Evolutionary conservation across 2,797 vertebrate genomes (phyloP), one percentile per base, ranked within the genome.

Genomic region (Channa striata): DNA sequence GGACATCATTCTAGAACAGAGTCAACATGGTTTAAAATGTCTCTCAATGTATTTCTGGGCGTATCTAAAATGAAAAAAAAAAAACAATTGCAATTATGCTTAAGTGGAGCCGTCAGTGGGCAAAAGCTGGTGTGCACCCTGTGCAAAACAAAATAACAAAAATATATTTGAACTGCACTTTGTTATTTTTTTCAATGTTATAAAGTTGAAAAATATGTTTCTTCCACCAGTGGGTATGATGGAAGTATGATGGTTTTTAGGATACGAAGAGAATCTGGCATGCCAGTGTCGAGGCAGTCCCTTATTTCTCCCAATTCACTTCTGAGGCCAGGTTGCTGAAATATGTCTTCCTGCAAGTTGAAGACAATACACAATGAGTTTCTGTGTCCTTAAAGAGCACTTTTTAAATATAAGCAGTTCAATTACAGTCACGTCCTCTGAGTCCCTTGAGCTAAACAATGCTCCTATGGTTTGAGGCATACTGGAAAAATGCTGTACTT

Each of bases 321-420:
- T 50, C 95, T 94, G 59, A 98, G 95, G 48, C 98, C 98, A 48
- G 98, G 98, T 59, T 98, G 98, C 87, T 99, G 98, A 91, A 99
- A 99, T 59, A 99, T 91, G 83, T 99, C 97, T 91, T 97, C 97
- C 98, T 99, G 90, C 44, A 95, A 93, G 75, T 5, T 65, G 42
- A 88, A 25, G 11, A 72, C 25, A 64, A 43, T 6, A 46, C 20
- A 58, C 21, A 71, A 59, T 20, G 17, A 58, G 5, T 36, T 0
- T n/a, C 39, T 23, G 8, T 23, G 2, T 33, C 19, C 2, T 36
- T 25, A 47, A 54, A 63, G 23, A 52, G 9, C 19, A 57, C 25
- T 47, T 56, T 8, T 14, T 53, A 16, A 33, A 13, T 25, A 12
- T 5, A 49, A 44, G 2, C 6, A 40, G 16, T 4, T 59, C 33